Percentiles rank a stretch among this genome's conserved stretches.
These are phyloP conservation scores for Netelia inedita DNA, from an alignment of 2,888 invertebrate species.

Conservation along the genomic window DNA sequence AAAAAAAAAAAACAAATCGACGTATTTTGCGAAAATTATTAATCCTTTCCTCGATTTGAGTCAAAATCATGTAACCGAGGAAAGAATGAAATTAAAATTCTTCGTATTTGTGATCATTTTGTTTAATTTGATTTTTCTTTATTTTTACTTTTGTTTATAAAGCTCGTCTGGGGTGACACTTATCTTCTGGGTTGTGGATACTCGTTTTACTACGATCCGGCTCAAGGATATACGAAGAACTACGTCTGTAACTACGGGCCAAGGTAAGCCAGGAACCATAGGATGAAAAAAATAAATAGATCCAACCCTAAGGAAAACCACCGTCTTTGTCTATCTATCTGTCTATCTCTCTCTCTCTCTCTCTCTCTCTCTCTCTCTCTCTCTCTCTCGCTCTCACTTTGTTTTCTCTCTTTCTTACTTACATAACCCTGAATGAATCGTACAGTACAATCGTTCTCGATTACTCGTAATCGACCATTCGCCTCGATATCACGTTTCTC, in stretches of 20 bases:
- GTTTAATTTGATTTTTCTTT: background rate
- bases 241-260: conserved; percentile 96
- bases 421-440: conserved; percentile 25
- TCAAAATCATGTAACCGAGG: too few relatives aligned
- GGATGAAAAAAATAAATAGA: background rate
- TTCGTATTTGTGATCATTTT: background rate
- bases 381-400: conserved; percentile 22
- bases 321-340: too few relatives aligned
- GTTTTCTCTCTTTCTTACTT: conserved; percentile 26
- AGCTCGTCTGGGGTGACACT: conserved; percentile 96
- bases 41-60: too few relatives aligned
- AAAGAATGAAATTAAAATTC: background rate
- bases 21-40: too few relatives aligned
- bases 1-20: too few relatives aligned
- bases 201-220: conserved; percentile 91
- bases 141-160: conserved; percentile 54
- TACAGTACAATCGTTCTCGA: conserved; percentile 60
- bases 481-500: conserved; percentile 53
- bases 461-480: conserved; percentile 67
- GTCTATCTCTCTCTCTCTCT: too few relatives aligned
- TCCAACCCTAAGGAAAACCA: too few relatives aligned
- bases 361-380: too few relatives aligned
- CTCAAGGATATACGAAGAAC: conserved; percentile 91
- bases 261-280: conserved; percentile 84
- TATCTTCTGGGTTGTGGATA: conserved; percentile 95